These are phyloP conservation scores for Pantherophis alleghaniensis DNA, from an alignment of 2,797 vertebrate genomes.

Conservation along the genomic window DNA sequence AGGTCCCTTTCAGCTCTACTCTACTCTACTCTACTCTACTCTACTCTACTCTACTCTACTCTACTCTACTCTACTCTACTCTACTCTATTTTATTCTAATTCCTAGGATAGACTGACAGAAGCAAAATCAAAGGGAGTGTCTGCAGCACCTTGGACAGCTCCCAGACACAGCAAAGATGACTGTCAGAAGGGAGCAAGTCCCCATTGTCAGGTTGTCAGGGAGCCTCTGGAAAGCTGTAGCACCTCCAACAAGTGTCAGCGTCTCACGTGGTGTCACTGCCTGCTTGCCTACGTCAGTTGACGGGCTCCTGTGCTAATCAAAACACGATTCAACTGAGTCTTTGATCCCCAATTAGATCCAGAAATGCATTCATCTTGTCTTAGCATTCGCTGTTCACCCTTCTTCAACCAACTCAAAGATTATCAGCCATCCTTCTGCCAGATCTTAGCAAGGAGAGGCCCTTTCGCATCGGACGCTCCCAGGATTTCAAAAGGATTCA, in stretches of 20 bases:
- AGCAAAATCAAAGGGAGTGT: background rate
- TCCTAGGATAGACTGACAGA: background rate
- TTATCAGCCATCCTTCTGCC: background rate
- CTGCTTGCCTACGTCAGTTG: background rate
- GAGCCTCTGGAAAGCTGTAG: background rate
- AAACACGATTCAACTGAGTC: background rate
- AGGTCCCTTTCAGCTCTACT: too few species aligned
- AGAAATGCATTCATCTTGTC: background rate
- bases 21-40: too few species aligned
- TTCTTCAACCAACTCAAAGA: background rate
- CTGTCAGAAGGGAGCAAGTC: background rate
- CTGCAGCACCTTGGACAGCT: background rate
- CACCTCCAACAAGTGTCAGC: background rate
- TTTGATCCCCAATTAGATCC: background rate
- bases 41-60: too few species aligned
- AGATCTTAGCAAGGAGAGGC: background rate
- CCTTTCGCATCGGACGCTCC: background rate
- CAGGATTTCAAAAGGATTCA: background rate
- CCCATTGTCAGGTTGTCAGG: background rate
- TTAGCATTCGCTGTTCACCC: background rate
- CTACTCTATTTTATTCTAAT: too few species aligned
- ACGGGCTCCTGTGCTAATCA: background rate
- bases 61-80: too few species aligned
- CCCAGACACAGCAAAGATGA: background rate
- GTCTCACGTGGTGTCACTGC: background rate